Evolutionary conservation across 1,140 invertebrate genomes (phyloP), one percentile per base, ranked within the genome.

Genomic region (Piezodorus guildinii): DNA sequence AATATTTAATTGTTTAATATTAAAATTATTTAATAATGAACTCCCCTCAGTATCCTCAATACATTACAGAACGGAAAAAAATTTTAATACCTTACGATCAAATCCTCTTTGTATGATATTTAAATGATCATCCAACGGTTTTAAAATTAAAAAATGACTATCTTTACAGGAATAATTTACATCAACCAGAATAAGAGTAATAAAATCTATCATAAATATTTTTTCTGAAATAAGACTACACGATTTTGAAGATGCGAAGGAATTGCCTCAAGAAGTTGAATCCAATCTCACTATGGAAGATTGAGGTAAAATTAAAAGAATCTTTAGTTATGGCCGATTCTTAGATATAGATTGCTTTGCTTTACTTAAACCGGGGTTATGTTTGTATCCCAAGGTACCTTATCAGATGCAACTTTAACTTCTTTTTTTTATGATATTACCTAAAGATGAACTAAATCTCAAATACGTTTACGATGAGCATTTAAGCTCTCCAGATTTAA

Each of bases 381-480:
- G 65, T 70, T n/a, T 63, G 66, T 44, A 73, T 75, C 49, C 73
- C 72, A 9, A 77, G 76, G 70, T 72, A 74, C 67, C 60, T 75
- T 12, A 68, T 74, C 44, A 65, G 72, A 25, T 73, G 75, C 67
- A 76, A 74, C 69, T 68, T 70, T 9, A 76, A 76, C 66, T n/a
- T n/a, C n/a, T n/a, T 30, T 69, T 76, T 19, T 63, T 77, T 21
- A 65, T 74, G 54, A 2, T 75, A 16, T 77, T 77, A 65, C 71
- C 70, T 65, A 72, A 75, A 68, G 73, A 77, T 70, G 70, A 72
- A 46, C 67, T 69, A 10, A 77, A 77, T 69, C 60, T 75, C 12
- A 73, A 70, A 65, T 73, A 75, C 66, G 61, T 75, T 21, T 75
- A 74, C 66, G 69, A 74, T 68, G 73, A 75, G 70, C 70, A 74